These are phyloP conservation scores for Hermaeophaga mercurialis DNA, from an alignment of 2,888 invertebrate genomes.

Conservation along the genomic window DNA sequence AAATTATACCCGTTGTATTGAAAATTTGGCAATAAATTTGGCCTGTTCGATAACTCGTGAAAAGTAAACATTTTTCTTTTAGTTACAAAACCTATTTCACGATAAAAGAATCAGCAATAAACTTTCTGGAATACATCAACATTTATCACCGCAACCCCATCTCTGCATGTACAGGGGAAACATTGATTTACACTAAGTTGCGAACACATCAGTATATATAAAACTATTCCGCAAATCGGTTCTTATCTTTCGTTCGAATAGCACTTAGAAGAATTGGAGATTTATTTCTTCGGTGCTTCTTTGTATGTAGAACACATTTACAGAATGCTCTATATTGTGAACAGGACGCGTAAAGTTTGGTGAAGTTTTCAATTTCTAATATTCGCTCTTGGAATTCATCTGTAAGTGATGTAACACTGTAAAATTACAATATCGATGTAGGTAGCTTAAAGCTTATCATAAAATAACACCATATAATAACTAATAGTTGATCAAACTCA, in stretches of 20 bases:
- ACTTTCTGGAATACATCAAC: constrained; percentile 20
- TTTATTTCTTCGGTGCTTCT: constrained; percentile 27
- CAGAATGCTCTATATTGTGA: constrained; percentile 14
- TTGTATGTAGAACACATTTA: constrained; percentile 26
- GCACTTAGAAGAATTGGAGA: constrained; percentile 28
- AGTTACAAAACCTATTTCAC: neutral
- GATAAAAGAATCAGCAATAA: constrained; percentile 17
- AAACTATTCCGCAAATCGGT: constrained; percentile 30
- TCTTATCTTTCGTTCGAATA: constrained; percentile 28
- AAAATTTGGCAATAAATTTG: no score
- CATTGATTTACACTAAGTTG: constrained; percentile 32
- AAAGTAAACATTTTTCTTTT: no score
- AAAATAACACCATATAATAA: no score
- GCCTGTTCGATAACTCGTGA: no score
- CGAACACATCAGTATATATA: constrained; percentile 32
- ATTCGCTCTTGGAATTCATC: no score
- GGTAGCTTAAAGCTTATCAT: no score
- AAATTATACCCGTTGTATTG: no score
- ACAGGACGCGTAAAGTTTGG: constrained; percentile 11
- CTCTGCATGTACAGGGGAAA: constrained; percentile 6
- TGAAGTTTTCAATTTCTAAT: no score
- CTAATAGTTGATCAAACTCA: no score
- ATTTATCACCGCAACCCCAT: constrained; percentile 23
- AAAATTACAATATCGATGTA: no score
- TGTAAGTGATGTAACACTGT: no score